Base-by-base conservation (phyloP, 2,797 vertebrate species). In the Hydrocynus forskahlii region DNA sequence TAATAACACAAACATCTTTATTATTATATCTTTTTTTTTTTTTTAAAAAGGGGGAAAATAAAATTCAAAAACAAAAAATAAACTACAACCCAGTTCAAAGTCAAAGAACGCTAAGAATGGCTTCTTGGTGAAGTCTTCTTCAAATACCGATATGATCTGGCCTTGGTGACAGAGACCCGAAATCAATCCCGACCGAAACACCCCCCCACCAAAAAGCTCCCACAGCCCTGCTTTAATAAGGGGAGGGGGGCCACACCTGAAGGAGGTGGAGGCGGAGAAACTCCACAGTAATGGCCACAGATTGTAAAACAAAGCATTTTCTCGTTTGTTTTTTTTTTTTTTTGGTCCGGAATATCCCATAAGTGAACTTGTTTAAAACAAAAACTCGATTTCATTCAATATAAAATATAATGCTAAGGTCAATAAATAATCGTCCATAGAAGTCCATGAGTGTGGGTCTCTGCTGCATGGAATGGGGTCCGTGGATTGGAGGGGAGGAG, bases 371-470 rank as follows among this genome's bases (percentile, higher is more conserved):
- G 79, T 66, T 85, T 67, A 67, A 70, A 78, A 54, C 67, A 70
- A 69, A 50, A 83, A 68, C 79, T 86, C 50, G 62, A 40, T 82
- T 83, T 79, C 70, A 80, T 79, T 83, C 67, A 78, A 84, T 78
- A 88, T 45, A 88, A 84, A 87, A 84, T 80, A 75, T 81, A 84
- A 89, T 80, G 79, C 68, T 87, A 82, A 88, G 43, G 80, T 80
- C 71, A 86, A 89, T 88, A 88, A 89, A 88, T 87, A 86, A 86
- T 72, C 79, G 80, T 89, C 82, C 75, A 64, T 85, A 75, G 55
- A 81, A 78, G 85, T 86, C 85, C 83, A 75, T 79, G 78, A 75
- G 76, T 80, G 76, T 16, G 43, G 72, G 64, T 81, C 50, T 79
- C 48, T 62, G 78, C 66, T 79, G 64, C 43, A 62, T 75, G 79